These are phyloP conservation scores for Drosophila santomea DNA, from an alignment of 1,140 invertebrate genomes.

Conservation along the genomic window DNA sequence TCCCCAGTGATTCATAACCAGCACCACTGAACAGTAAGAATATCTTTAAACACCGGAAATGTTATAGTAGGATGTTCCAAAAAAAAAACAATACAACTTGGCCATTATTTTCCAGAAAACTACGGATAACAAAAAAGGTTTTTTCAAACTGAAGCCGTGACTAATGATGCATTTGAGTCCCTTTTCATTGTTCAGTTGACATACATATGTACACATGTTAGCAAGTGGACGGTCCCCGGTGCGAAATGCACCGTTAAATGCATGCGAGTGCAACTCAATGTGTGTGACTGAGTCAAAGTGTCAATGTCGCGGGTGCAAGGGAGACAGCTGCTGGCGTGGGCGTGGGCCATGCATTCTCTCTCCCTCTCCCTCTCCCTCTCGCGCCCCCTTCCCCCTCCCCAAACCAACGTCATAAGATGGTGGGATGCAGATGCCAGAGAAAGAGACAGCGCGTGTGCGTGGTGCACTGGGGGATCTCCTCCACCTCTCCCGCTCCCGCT, in stretches of 20 bases:
- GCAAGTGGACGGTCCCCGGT: conserved; percentile 15
- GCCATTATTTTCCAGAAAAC: too few species aligned
- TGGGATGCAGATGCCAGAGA: conserved; percentile 15
- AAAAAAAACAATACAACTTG: too few species aligned
- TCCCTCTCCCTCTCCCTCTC: not conserved
- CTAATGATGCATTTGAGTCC: conserved; percentile 9
- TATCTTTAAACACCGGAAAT: too few species aligned
- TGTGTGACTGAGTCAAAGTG: conserved; percentile 44
- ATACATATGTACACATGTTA: not conserved
- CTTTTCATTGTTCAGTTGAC: not conserved
- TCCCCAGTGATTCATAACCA: too few species aligned
- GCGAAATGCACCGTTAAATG: conserved; percentile 4
- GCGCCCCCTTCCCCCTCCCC: not conserved
- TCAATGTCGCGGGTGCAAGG: conserved; percentile 46
- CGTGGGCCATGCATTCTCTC: conserved; percentile 30
- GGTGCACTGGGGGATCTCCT: conserved; percentile 11
- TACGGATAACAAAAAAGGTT: too few species aligned
- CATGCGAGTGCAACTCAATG: conserved; percentile 5
- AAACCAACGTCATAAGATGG: too few species aligned
- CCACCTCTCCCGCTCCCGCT: conserved; percentile 3
- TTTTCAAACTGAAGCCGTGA: conserved; percentile 7
- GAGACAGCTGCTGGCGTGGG: conserved; percentile 14
- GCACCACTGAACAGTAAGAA: too few species aligned
- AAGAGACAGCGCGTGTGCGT: conserved; percentile 8
- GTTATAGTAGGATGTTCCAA: too few species aligned